These are phyloP conservation scores for Drosophila oshimai DNA, from an alignment of 1,140 invertebrate species.

Conservation along the genomic window DNA sequence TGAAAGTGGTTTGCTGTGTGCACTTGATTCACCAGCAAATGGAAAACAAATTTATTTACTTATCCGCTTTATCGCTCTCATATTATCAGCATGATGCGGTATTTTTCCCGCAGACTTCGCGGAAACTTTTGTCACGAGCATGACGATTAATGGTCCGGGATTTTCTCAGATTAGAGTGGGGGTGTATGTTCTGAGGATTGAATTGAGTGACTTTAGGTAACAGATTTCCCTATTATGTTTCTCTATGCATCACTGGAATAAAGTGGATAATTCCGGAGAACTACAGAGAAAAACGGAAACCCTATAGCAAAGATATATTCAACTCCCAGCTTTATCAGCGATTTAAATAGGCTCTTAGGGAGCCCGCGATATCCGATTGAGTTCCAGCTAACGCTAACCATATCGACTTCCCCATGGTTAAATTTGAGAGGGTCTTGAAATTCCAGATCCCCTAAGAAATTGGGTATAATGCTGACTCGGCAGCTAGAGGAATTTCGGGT, in stretches of 20 bases:
- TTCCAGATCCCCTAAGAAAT: neutral
- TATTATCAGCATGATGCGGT: constrained; percentile 65
- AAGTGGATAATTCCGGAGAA: neutral
- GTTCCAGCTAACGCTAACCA: neutral
- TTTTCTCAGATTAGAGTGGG: constrained; percentile 49
- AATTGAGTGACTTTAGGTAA: neutral
- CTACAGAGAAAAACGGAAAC: neutral
- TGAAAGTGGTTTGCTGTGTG: constrained; percentile 18
- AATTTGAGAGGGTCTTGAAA: neutral
- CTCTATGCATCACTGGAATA: neutral
- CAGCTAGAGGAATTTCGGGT: neutral
- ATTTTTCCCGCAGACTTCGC: constrained; percentile 55
- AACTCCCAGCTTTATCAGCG: neutral
- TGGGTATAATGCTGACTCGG: neutral
- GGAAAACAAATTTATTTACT: constrained; percentile 25
- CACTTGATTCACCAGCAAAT: constrained; percentile 49
- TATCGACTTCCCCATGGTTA: neutral
- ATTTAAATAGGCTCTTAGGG: neutral
- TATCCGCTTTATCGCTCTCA: constrained; percentile 17
- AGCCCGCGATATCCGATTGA: neutral
- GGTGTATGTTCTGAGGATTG: neutral
- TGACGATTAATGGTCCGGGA: constrained; percentile 32
- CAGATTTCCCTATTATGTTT: neutral
- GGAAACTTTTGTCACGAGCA: constrained; percentile 66
- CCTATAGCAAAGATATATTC: neutral